These are phyloP conservation scores for Eilema griseolum DNA, from an alignment of 2,888 invertebrate species.

Conservation along the genomic window DNA sequence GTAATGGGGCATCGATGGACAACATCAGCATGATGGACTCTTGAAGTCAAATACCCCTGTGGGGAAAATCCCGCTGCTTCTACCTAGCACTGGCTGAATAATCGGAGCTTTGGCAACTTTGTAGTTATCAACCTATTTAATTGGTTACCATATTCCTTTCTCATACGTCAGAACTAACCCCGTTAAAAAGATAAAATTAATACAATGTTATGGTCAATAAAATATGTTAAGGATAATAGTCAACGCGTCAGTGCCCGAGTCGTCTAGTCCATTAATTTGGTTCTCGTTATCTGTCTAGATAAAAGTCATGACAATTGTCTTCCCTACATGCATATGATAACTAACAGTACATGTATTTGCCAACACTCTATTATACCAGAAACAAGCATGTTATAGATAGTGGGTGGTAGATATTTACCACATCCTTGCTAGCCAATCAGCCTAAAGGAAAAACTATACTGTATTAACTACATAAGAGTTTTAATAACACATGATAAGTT, in stretches of 20 bases:
- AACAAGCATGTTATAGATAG: background rate
- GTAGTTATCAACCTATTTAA: background rate
- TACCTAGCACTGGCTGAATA: background rate
- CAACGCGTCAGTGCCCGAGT: background rate
- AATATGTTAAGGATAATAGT: background rate
- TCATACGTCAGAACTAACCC: background rate
- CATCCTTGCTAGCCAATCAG: background rate
- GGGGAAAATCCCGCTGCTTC: background rate
- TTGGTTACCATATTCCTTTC: background rate
- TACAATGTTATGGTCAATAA: slow-evolving; percentile 7
- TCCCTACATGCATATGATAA: slow-evolving; percentile 1
- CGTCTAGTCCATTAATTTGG: slow-evolving; percentile 20
- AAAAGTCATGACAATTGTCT: slow-evolving; percentile 6
- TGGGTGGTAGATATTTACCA: background rate
- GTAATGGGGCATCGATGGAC: background rate
- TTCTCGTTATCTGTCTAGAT: slow-evolving; percentile 16
- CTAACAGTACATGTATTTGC: slow-evolving; percentile 7
- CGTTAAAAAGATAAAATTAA: background rate
- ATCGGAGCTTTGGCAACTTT: background rate
- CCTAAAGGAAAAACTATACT: background rate
- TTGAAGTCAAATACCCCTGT: background rate
- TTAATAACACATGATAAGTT: background rate
- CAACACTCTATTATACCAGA: background rate
- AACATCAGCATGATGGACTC: background rate
- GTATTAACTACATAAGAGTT: background rate